Percentiles rank a stretch among this genome's conserved stretches.
Evolutionary conservation across 2,113 vertebrate genomes (phyloP).

Genomic region (Budorcas taxicolor): DNA sequence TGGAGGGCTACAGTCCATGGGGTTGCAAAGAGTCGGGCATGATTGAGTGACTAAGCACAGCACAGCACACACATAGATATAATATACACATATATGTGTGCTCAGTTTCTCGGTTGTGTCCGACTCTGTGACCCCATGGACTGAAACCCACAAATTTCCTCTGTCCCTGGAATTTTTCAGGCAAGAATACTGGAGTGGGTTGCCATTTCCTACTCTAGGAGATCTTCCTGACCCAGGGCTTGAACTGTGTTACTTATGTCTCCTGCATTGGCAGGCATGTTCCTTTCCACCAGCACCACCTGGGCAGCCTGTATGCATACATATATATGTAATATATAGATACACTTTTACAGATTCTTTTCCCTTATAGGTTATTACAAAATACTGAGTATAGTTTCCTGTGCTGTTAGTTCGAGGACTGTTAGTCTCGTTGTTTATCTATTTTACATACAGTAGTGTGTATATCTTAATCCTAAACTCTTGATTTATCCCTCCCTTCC

Average conservation of each 20-base stretch:
- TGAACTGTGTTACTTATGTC: not conserved
- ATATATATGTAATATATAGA: not conserved
- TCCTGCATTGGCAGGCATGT: not conserved
- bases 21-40: not conserved
- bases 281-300: not conserved
- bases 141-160: not conserved
- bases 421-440: not conserved
- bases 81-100: not conserved
- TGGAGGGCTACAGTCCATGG: not conserved
- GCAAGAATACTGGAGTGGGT: not conserved
- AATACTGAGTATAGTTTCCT: not conserved
- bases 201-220: not conserved
- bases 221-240: not conserved
- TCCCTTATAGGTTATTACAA: not conserved
- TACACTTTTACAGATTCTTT: not conserved
- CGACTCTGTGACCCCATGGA: not conserved
- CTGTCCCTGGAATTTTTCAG: not conserved
- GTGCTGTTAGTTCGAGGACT: not conserved
- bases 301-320: not conserved
- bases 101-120: not conserved
- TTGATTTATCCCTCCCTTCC: not conserved
- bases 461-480: not conserved
- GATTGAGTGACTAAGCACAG: not conserved
- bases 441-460: not conserved
- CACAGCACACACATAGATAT: not conserved